phyloP scores from a whole-genome alignment of 2,113 vertebrate genomes.

The Ariopsis seemanni region DNA sequence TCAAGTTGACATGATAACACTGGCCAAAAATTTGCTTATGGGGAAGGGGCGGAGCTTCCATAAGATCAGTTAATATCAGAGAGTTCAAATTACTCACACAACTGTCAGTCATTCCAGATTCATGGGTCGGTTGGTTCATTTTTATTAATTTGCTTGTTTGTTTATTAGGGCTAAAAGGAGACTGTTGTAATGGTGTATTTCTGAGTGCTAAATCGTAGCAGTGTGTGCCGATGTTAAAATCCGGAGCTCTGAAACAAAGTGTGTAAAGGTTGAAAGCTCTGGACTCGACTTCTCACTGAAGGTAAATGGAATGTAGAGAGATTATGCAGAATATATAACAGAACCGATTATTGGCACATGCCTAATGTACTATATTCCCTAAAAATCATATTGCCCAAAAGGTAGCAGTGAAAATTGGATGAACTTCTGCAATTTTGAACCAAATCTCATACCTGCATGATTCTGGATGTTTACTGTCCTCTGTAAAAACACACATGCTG shows the following conservation, averaged over 20 bases:
- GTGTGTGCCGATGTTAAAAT: not conserved
- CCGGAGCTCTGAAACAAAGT: not conserved
- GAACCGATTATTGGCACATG: not conserved
- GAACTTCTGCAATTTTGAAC: slow-evolving; percentile 33
- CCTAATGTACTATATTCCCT: not conserved
- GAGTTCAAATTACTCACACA: not conserved
- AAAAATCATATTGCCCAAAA: not conserved
- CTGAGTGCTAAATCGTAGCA: not conserved
- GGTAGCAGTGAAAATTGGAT: not conserved
- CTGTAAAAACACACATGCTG: slow-evolving; percentile 43
- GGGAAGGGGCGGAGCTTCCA: not conserved
- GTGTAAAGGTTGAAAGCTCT: not conserved
- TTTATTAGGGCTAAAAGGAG: not conserved
- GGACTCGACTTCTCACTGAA: not conserved
- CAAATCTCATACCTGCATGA: slow-evolving; percentile 55
- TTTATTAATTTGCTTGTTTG: not conserved
- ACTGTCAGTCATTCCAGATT: not conserved
- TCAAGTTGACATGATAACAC: not conserved
- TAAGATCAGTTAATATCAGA: not conserved
- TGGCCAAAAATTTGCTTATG: not conserved
- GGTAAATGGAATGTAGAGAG: not conserved
- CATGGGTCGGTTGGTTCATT: not conserved
- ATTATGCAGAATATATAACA: not conserved
- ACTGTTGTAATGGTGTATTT: not conserved
- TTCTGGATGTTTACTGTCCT: slow-evolving; percentile 42